Percentiles rank a stretch among this genome's conserved stretches.
Conservation (phyloP, 2,888 invertebrate species). For the Polyploca ridens region DNA sequence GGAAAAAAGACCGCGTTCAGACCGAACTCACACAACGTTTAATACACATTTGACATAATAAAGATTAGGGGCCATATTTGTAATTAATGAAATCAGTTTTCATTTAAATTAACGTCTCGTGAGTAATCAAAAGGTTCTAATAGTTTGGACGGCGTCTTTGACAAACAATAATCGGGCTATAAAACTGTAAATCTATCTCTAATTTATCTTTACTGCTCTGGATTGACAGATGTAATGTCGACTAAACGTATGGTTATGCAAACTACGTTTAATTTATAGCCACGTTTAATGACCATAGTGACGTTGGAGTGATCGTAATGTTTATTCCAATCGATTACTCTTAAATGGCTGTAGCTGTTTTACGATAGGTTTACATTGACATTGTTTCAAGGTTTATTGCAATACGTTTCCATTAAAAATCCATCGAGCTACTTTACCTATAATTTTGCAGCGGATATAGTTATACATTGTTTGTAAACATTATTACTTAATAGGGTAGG, state of each 20-base stretch:
- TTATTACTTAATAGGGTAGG: no score
- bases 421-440: conserved; percentile 38
- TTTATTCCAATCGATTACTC: conserved; percentile 58
- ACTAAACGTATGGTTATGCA: conserved; percentile 60
- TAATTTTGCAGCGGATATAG: conserved; percentile 33
- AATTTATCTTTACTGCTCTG: conserved; percentile 56
- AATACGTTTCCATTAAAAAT: conserved; percentile 54
- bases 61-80: conserved; percentile 71
- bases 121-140: conserved; percentile 57
- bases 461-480: background rate
- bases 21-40: conserved; percentile 46
- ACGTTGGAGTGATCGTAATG: conserved; percentile 52
- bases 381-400: conserved; percentile 73
- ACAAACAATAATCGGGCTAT: conserved; percentile 55
- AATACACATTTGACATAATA: conserved; percentile 59
- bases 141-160: conserved; percentile 64
- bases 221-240: conserved; percentile 59
- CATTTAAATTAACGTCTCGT: conserved; percentile 57
- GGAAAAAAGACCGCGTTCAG: conserved; percentile 46
- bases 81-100: conserved; percentile 77
- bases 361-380: conserved; percentile 70
- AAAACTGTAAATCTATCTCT: conserved; percentile 51
- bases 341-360: conserved; percentile 61
- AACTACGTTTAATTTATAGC: conserved; percentile 62
- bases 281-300: conserved; percentile 45